Conservation (phyloP, 2,113 vertebrate species). For the Pyxicephalus adspersus region DNA sequence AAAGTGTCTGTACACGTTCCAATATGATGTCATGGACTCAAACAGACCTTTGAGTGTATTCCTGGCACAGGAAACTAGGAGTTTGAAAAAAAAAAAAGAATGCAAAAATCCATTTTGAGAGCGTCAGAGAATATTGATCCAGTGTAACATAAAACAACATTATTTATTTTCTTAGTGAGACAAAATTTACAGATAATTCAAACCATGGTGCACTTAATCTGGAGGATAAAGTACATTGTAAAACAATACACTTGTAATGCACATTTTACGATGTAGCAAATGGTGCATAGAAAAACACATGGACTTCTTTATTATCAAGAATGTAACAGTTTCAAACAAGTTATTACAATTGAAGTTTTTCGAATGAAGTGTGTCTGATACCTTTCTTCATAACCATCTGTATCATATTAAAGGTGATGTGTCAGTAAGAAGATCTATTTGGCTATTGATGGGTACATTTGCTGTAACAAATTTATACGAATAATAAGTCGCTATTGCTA, state of each 20-base stretch:
- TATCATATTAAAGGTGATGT: too few species aligned
- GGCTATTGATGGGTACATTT: too few species aligned
- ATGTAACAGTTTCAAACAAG: background rate
- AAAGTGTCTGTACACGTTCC: constrained; percentile 59
- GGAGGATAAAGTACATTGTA: constrained; percentile 9
- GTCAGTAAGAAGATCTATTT: too few species aligned
- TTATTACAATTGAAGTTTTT: background rate
- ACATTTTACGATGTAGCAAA: constrained; percentile 24
- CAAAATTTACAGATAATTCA: constrained; percentile 39
- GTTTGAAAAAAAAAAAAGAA: constrained; percentile 54
- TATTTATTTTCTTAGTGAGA: constrained; percentile 42
- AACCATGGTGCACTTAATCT: constrained; percentile 28
- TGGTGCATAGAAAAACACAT: background rate
- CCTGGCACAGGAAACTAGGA: constrained; percentile 54
- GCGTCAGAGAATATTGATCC: constrained; percentile 59
- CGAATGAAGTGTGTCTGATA: background rate
- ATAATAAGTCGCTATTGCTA: too few species aligned
- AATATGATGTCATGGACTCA: constrained; percentile 62
- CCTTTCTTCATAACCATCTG: background rate
- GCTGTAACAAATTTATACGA: too few species aligned
- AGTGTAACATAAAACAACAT: constrained; percentile 54
- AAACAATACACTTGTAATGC: background rate
- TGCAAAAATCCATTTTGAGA: constrained; percentile 57
- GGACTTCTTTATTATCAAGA: background rate
- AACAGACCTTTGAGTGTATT: constrained; percentile 52